Conservation (phyloP, 1,140 invertebrate genomes). For the Diachasmimorpha longicaudata region DNA sequence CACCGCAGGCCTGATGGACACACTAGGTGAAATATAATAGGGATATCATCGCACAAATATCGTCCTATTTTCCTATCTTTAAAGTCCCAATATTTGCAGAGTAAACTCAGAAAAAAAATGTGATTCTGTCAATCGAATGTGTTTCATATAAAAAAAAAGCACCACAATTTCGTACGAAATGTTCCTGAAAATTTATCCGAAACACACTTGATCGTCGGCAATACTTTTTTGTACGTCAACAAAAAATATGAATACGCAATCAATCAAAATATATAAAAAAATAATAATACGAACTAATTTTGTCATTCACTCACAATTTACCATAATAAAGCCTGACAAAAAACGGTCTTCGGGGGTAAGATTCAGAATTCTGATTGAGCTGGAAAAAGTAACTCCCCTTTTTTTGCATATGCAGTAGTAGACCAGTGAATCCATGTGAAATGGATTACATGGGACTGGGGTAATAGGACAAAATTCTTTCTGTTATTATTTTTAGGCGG, state of each 20-base stretch:
- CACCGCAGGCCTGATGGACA: conserved; percentile 32
- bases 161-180: too few species aligned
- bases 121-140: too few species aligned
- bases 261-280: not conserved
- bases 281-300: not conserved
- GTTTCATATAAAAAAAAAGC: too few species aligned
- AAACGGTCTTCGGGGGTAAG: not conserved
- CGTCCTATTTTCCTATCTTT: too few species aligned
- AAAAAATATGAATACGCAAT: not conserved
- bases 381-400: not conserved
- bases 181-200: too few species aligned
- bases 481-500: conserved; percentile 32
- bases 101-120: too few species aligned
- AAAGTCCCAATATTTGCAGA: too few species aligned
- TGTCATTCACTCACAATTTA: not conserved
- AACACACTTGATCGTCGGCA: too few species aligned
- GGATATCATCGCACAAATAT: not conserved
- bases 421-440: not conserved
- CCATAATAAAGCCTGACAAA: not conserved
- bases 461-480: conserved; percentile 33
- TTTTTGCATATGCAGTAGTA: not conserved
- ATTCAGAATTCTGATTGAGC: not conserved
- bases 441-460: conserved; percentile 20
- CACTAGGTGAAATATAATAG: not conserved
- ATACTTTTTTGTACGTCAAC: too few species aligned